phyloP scores from a whole-genome alignment of 1,140 invertebrate species.

The Sipha flava region DNA sequence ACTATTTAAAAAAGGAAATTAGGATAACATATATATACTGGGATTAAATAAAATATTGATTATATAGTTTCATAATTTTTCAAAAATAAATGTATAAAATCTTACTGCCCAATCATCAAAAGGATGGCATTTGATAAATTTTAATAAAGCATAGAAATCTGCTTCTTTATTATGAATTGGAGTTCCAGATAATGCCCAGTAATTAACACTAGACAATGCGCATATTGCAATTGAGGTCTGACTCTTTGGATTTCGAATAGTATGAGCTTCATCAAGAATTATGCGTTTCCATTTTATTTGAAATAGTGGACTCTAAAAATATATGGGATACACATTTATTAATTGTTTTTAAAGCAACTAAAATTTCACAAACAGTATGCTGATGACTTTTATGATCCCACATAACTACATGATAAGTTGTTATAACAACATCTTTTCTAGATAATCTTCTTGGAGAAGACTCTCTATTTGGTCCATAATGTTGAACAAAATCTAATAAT shows the following conservation, averaged over 20 bases:
- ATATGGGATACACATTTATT: neutral
- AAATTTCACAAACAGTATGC: neutral
- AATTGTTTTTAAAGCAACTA: too few species aligned
- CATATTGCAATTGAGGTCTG: slow-evolving; percentile 62
- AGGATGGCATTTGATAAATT: slow-evolving; percentile 74
- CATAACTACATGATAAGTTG: slow-evolving; percentile 62
- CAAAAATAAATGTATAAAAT: too few species aligned
- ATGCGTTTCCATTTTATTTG: slow-evolving; percentile 71
- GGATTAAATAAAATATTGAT: too few species aligned
- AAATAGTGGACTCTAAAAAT: slow-evolving; percentile 48
- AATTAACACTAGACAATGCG: slow-evolving; percentile 50
- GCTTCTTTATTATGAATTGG: slow-evolving; percentile 89
- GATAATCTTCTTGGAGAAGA: slow-evolving; percentile 53
- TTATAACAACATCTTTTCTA: slow-evolving; percentile 61
- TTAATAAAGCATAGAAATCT: slow-evolving; percentile 79
- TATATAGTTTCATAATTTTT: too few species aligned
- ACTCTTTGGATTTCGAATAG: slow-evolving; percentile 78
- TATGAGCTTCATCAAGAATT: slow-evolving; percentile 88
- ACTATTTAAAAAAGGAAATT: too few species aligned
- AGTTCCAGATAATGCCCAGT: slow-evolving; percentile 88
- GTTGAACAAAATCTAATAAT: slow-evolving; percentile 56
- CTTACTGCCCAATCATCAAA: slow-evolving; percentile 69
- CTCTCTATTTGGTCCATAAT: slow-evolving; percentile 73
- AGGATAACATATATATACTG: too few species aligned
- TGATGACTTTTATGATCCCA: slow-evolving; percentile 13